A percentile compares a stretch with the other conserved stretches of the same genome.
phyloP scores from a whole-genome alignment of 2,797 vertebrate species.

The Scolopax rusticola region DNA sequence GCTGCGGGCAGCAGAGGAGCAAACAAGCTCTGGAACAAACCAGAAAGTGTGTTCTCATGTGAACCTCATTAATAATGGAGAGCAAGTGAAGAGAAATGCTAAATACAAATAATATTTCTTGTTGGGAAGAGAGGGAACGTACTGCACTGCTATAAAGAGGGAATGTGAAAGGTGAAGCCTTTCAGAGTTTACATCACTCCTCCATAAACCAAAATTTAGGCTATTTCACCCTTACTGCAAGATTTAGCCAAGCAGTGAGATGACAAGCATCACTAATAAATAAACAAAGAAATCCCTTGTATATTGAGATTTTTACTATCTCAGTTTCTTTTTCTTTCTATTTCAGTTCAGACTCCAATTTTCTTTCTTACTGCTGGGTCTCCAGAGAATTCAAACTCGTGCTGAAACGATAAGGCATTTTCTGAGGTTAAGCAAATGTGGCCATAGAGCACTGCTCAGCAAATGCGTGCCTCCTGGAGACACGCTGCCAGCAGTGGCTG shows the following conservation, averaged over 20 bases:
- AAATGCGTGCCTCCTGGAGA: neutral
- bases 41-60: conserved; percentile 16
- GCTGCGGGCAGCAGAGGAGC: neutral
- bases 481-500: neutral
- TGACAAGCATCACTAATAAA: neutral
- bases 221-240: neutral
- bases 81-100: neutral
- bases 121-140: neutral
- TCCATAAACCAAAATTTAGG: neutral
- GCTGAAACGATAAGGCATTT: neutral
- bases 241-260: neutral
- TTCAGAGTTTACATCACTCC: neutral
- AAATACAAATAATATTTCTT: neutral
- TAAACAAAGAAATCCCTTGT: neutral
- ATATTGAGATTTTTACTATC: neutral
- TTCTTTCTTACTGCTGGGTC: neutral
- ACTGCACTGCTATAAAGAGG: neutral
- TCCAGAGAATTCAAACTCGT: neutral
- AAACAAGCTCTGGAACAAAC: conserved; percentile 35
- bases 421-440: neutral
- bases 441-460: neutral
- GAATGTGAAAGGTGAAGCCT: neutral
- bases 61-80: conserved; percentile 53
- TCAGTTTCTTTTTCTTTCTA: neutral
- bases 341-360: neutral